Conservation (phyloP, 2,797 vertebrate species). For the Rachycentron canadum region DNA sequence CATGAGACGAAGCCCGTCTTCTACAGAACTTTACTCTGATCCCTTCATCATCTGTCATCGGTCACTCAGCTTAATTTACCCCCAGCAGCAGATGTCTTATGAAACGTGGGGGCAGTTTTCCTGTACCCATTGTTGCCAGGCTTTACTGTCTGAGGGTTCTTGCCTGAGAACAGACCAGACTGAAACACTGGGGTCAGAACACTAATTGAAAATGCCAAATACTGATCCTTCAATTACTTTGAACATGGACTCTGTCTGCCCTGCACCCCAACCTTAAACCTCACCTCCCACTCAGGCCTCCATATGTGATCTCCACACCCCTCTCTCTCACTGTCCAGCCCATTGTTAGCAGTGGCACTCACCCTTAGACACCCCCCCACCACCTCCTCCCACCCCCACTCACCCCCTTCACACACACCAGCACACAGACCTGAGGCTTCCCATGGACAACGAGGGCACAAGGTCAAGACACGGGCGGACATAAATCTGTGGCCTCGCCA, state of each 20-base stretch:
- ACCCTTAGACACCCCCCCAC: constrained; percentile 39
- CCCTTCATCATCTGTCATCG: too few relatives aligned
- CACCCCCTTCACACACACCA: neutral
- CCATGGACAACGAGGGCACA: constrained; percentile 68
- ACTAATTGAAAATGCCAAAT: constrained; percentile 61
- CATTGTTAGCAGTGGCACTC: constrained; percentile 59
- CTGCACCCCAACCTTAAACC: constrained; percentile 35
- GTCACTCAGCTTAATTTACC: too few relatives aligned
- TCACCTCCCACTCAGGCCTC: constrained; percentile 25
- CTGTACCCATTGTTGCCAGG: neutral
- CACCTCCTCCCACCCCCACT: neutral
- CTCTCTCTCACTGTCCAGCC: constrained; percentile 43
- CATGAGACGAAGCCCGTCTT: neutral
- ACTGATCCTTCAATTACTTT: constrained; percentile 59
- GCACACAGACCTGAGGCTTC: constrained; percentile 54
- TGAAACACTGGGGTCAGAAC: constrained; percentile 29
- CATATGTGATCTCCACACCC: constrained; percentile 39
- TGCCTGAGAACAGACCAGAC: constrained; percentile 22
- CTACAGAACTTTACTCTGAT: neutral
- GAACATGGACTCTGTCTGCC: constrained; percentile 47
- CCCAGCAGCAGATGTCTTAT: constrained; percentile 20
- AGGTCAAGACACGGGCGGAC: constrained; percentile 75
- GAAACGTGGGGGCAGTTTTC: neutral
- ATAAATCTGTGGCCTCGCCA: constrained; percentile 73
- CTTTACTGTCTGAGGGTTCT: neutral